Evolutionary conservation across 2,888 invertebrate genomes (phyloP), one percentile per base, ranked within the genome.

Genomic region (Tribolium freemani): DNA sequence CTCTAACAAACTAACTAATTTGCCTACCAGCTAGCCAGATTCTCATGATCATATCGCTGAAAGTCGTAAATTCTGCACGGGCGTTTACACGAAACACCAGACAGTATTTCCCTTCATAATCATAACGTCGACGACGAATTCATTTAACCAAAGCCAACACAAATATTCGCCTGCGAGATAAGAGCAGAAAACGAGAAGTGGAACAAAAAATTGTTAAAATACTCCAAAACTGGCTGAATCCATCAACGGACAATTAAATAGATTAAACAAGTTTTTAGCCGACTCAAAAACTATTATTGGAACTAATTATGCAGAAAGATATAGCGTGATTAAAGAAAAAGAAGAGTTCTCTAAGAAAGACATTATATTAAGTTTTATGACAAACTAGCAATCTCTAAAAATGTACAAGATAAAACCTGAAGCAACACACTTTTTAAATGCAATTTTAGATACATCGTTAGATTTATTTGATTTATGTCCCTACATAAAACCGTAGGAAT

Each of bases 1-100:
- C 67, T 67, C 73, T 73, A 73, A 73, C 73, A 70, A 73, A 73
- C 73, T 70, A 73, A 73, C 73, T 73, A 73, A 73, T 73, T 73
- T 73, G 73, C 73, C 73, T 73, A 70, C 70, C 58, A 73, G 70
- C 72, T 69, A 48, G 70, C 64, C 31, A 57, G 53, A 73, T 73
- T 70, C 73, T 73, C 73, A 70, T 73, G 73, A 73, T 70, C 70
- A 58, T 73, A 73, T 67, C 73, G 66, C 58, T 54, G 71, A 54
- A 51, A 64, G 48, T 56, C 67, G 45, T 67, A 67, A 67, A 67
- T 67, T 26, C 46, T 51, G 50, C 58, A 51, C 51, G 6, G 57
- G 56, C 16, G 11, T 58, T 31, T 30, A 10, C 56, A 21, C 51
- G 13, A 16, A 21, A 13, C 21, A 51, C 16, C 16, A 21, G 51